Percentiles rank a stretch among this genome's conserved stretches.
These are phyloP conservation scores for Acrocephalus kingi DNA, from an alignment of 2,113 vertebrate genomes.

Conservation along the genomic window DNA sequence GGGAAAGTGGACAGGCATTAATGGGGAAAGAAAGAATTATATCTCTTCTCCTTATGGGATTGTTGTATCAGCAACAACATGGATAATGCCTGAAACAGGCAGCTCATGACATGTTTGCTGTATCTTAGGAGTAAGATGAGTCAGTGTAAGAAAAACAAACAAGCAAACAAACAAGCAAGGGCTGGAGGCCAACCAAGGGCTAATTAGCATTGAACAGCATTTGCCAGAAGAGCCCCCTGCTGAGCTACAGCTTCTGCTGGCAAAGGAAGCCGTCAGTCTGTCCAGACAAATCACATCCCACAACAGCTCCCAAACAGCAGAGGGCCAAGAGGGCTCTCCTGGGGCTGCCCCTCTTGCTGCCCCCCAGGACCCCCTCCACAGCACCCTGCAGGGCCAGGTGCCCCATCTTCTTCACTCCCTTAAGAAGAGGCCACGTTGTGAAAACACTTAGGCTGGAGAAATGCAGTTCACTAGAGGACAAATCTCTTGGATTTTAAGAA, in stretches of 20 bases:
- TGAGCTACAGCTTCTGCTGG: conserved; percentile 20
- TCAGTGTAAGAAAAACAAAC: conserved; percentile 37
- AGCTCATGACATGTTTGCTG: not conserved
- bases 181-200: conserved; percentile 29
- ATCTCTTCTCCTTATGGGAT: not conserved
- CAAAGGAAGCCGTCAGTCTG: not conserved
- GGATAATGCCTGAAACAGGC: not conserved
- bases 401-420: not conserved
- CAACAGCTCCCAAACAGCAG: not conserved
- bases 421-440: not conserved
- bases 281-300: not conserved
- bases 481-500: not conserved
- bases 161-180: not conserved
- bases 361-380: not conserved
- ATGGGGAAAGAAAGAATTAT: not conserved
- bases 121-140: not conserved
- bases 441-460: not conserved
- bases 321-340: not conserved
- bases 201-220: not conserved
- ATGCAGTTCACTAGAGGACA: not conserved
- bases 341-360: not conserved
- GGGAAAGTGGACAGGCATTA: not conserved
- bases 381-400: not conserved
- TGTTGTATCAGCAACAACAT: not conserved
- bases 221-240: conserved; percentile 18